Percentiles rank a stretch among this genome's conserved stretches.
phyloP scores from a whole-genome alignment of 64 coral and sea anemone genomes.

The Porites australiensis region DNA sequence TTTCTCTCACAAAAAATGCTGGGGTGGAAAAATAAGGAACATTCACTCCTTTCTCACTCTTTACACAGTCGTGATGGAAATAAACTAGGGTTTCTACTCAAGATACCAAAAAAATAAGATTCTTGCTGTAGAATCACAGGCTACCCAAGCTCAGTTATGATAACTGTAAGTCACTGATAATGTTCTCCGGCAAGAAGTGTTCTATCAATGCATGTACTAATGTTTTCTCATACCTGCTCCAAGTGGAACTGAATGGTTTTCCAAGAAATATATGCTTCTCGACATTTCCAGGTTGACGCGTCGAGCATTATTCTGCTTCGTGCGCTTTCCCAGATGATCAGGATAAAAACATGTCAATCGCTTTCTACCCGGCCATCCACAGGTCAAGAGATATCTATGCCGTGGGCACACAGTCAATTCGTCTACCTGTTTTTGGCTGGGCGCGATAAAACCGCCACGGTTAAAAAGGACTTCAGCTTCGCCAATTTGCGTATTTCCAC shows the following conservation, averaged over 20 bases:
- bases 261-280: neutral
- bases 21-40: too few relatives aligned
- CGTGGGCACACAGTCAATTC: constrained; percentile 1
- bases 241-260: constrained; percentile 4
- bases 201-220: too few relatives aligned
- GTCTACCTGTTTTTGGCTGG: constrained; percentile 6
- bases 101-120: too few relatives aligned
- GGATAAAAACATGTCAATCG: constrained; percentile 18
- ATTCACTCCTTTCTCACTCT: too few relatives aligned
- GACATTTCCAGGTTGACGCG: constrained; percentile 6
- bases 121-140: too few relatives aligned
- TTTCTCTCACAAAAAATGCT: too few relatives aligned
- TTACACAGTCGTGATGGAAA: too few relatives aligned
- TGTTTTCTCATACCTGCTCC: constrained; percentile 18
- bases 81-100: too few relatives aligned
- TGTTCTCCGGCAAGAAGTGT: too few relatives aligned
- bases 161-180: too few relatives aligned
- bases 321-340: neutral
- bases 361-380: too few relatives aligned
- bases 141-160: too few relatives aligned
- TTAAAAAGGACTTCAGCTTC: constrained; percentile 18
- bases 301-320: neutral
- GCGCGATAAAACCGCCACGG: constrained; percentile 1
- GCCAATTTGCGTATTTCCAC: neutral
- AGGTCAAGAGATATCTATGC: neutral